phyloP scores from a whole-genome alignment of 2,797 vertebrate genomes.

The Potorous gilbertii region DNA sequence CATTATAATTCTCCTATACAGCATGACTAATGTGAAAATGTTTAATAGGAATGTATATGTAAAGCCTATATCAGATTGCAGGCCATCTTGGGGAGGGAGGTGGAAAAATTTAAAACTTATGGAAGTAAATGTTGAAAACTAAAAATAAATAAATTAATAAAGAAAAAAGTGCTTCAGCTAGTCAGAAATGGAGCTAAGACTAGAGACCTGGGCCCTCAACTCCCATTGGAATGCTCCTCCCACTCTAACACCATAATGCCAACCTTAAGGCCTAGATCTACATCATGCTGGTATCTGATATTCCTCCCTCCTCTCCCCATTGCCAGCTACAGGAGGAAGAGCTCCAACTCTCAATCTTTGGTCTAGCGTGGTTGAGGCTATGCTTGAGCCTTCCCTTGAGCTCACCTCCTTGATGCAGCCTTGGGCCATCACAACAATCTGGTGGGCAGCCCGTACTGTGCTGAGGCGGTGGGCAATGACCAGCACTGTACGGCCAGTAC shows the following conservation, averaged over 20 bases:
- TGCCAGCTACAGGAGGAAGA: not conserved
- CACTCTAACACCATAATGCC: not conserved
- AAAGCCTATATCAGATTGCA: too few relatives aligned
- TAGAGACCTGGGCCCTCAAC: not conserved
- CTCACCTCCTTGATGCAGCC: constrained; percentile 93
- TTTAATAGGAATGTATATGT: too few relatives aligned
- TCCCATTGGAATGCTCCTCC: not conserved
- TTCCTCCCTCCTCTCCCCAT: not conserved
- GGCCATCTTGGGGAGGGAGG: too few relatives aligned
- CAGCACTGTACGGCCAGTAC: constrained; percentile 92
- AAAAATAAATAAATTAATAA: too few relatives aligned
- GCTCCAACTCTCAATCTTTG: not conserved
- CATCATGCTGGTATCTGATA: not conserved
- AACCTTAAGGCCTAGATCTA: not conserved
- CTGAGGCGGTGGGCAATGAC: constrained; percentile 97
- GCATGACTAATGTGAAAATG: too few relatives aligned
- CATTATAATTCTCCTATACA: too few relatives aligned
- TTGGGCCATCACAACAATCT: constrained; percentile 92
- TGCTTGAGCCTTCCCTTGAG: fast-evolving
- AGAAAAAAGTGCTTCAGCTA: not conserved
- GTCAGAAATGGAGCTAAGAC: not conserved
- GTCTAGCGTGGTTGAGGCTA: not conserved
- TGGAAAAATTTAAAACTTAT: too few relatives aligned
- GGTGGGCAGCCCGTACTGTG: constrained; percentile 92
- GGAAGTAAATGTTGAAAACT: too few relatives aligned